phyloP scores from a whole-genome alignment of 2,113 vertebrate species.

The Rhinichthys klamathensis region DNA sequence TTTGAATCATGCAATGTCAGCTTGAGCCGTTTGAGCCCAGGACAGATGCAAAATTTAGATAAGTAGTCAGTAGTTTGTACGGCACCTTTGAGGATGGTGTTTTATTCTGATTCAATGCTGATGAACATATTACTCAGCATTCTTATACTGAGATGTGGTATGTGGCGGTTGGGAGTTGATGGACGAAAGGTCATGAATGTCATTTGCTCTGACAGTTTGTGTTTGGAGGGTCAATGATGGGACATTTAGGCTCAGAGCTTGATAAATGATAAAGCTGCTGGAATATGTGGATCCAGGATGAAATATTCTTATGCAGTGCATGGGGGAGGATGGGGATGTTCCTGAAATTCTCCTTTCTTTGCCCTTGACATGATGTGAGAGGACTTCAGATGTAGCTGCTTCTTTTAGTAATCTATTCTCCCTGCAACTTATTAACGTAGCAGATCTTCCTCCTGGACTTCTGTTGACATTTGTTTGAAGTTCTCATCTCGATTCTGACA shows the following conservation, averaged over 20 bases:
- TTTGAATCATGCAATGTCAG: no score
- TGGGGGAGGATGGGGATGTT: slow-evolving; percentile 1
- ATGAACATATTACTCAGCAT: background rate
- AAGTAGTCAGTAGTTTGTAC: background rate
- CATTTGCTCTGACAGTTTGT: background rate
- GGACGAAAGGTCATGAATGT: background rate
- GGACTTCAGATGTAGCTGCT: slow-evolving; percentile 31
- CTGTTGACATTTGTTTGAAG: slow-evolving; percentile 62
- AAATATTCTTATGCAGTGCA: background rate
- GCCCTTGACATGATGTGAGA: slow-evolving; percentile 44
- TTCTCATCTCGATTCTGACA: slow-evolving; percentile 55
- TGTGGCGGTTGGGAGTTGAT: background rate
- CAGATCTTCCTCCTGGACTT: slow-evolving; percentile 49
- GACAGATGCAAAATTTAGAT: background rate
- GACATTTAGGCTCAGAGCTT: background rate
- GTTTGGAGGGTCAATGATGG: background rate
- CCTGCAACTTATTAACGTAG: slow-evolving; percentile 63
- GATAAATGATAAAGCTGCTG: background rate
- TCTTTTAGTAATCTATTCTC: slow-evolving; percentile 57
- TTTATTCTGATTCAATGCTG: background rate
- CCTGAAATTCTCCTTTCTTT: slow-evolving; percentile 31
- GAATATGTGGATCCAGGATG: slow-evolving; percentile 2
- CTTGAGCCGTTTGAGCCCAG: background rate
- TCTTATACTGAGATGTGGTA: slow-evolving; percentile 2
- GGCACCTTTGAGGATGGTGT: background rate